Base-by-base conservation (phyloP, 2,888 invertebrate species). In the Patella depressa region DNA sequence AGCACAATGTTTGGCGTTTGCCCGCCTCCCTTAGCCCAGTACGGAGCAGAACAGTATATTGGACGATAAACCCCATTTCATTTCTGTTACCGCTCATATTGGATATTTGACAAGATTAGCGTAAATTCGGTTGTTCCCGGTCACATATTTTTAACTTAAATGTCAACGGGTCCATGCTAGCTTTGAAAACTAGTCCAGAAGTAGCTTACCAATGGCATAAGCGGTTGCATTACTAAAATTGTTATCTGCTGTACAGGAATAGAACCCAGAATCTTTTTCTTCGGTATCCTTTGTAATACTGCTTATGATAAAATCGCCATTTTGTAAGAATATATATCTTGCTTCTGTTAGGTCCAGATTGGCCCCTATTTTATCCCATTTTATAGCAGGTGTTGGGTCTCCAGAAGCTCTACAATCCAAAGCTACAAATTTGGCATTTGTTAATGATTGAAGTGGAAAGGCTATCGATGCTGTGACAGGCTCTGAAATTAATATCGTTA, bases 281-380 rank as follows among this genome's bases (percentile, higher is more conserved):
- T 70, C 19, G 4, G 76, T 79, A 71, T 74, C 76, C 2, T 74
- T 59, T 5, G 69, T 72, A 17, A 79, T 45, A 53, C 79, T 71
- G 55, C 74, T 79, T 53, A 79, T 74, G 53, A 79, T 70, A 17
- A 79, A 55, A 72, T 79, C 76, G n/a, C 79, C 76, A 19, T 76
- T 72, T 14, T 69, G 70, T 15, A 79, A 15, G 1, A 69, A 59
- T 69, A 79, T 74, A 72, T 79, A 77, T 3, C 79, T 71, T 17
- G 71, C 55, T 34, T 72, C 74, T 2, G 54, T 73, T 69, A 29
- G 29, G 65, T 73, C 69, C n/a, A 76, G 15, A 3, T 24, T 19
- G 17, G 34, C 34, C 15, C 72, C 73, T 71, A 77, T 17, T 29
- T 77, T 77, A 19, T 54, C 34, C 77, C 77, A 77, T 19, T 70